Evolutionary conservation across 1,140 invertebrate genomes (phyloP), one percentile per base, ranked within the genome.

Genomic region (Probaryconus sp.): DNA sequence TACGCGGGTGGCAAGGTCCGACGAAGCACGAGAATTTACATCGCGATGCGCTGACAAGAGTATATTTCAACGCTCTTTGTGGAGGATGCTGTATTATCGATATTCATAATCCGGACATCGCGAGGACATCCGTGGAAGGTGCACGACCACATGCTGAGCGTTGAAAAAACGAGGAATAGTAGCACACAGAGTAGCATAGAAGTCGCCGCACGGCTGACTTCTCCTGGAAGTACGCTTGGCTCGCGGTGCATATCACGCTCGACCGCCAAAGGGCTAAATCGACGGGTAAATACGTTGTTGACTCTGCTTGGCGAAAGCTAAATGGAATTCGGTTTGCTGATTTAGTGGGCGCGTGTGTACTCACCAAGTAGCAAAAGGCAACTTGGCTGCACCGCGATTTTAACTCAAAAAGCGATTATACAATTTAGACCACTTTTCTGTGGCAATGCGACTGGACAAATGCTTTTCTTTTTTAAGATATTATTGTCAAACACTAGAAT

Each of bases 201-300:
- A 63, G 58, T 67, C 28, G 56, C 64, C 38, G 35, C 50, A 16
- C 47, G 63, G 13, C 31, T 14, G 30, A 20, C 40, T 35, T n/a
- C n/a, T n/a, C n/a, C n/a, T n/a, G n/a, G n/a, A n/a, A n/a, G n/a
- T n/a, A n/a, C n/a, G 26, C 21, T 28, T 58, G 58, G 24, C 43
- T 63, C 37, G 48, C 48, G 63, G 58, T 37, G 30, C 71, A 68
- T 45, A 74, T 68, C 71, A 58, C 38, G 71, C 72, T 53, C 58
- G 79, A 83, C 83, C 80, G 81, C 79, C 83, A 85, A 85, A 85
- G 78, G 78, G 79, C 79, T 77, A 84, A 83, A 84, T 83, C 82
- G 80, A 84, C 78, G 79, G 67, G 82, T 84, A 82, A 84, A 85
- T 85, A 85, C 82, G 83, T 83, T 83, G 82, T 85, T 85, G 83